Percentiles rank a stretch among this genome's conserved stretches.
Conservation (phyloP, 2,797 vertebrate genomes). For the Syndactyla subalaris region DNA sequence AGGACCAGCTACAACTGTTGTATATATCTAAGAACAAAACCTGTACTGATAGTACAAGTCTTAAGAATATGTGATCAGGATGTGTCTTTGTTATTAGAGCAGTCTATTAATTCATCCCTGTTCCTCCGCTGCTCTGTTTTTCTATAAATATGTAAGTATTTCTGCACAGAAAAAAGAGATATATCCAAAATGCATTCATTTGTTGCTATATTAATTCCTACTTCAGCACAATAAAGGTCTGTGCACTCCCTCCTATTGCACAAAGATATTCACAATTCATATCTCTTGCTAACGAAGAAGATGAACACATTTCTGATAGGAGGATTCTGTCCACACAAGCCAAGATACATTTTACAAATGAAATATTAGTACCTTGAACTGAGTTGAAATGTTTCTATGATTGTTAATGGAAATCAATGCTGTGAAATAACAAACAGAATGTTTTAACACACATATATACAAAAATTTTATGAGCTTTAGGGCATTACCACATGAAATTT, state of each 20-base stretch:
- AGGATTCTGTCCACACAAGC: conserved; percentile 21
- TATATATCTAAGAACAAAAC: neutral
- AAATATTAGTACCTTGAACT: conserved; percentile 38
- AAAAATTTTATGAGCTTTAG: neutral
- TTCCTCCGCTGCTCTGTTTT: neutral
- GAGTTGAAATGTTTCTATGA: conserved; percentile 31
- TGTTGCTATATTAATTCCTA: neutral
- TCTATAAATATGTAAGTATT: neutral
- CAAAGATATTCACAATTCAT: neutral
- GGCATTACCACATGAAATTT: neutral
- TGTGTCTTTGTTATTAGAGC: neutral
- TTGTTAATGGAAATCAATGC: conserved; percentile 30
- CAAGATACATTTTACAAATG: conserved; percentile 46
- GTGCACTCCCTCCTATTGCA: neutral
- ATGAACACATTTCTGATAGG: neutral
- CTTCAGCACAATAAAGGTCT: conserved; percentile 34
- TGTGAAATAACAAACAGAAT: conserved; percentile 38
- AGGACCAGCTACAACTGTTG: neutral
- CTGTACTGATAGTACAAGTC: neutral
- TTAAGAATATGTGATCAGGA: neutral
- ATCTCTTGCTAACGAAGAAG: neutral
- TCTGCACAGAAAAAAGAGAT: neutral
- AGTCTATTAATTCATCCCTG: neutral
- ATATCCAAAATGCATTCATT: neutral
- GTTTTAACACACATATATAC: neutral